Evolutionary conservation across 1,140 invertebrate species (phyloP), one percentile per base, ranked within the genome.

Genomic region (Wiebesia pumilae): DNA sequence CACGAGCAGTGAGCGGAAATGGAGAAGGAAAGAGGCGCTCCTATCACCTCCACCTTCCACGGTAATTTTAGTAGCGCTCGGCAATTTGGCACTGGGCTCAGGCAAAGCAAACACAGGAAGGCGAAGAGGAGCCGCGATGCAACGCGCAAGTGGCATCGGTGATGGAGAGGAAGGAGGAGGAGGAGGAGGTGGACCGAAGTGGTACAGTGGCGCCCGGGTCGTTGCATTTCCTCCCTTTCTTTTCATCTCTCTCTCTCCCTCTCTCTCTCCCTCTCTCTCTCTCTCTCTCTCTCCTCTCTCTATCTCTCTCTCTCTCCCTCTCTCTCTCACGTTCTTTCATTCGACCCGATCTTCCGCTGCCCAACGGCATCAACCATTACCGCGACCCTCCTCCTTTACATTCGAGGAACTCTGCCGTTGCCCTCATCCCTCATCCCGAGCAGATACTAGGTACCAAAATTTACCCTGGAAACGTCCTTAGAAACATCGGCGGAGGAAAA

Each of bases 81-180:
- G 90, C 91, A 91, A 92, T 94, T 93, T 93, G 93, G 93, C 92
- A 93, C 89, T 90, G 93, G 69, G 40, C 67, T 91, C 90, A 90
- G 90, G 83, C 88, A 88, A 89, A 91, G 89, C 88, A 90, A 90
- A 89, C 71, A 89, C 71, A 81, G 75, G 51, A 89, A 86, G 87
- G 77, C 78, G 87, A 89, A 88, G 87, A 85, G 38, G 71, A 43
- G 38, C 0, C 1, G 38, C 10, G 54, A 73, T 35, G 19, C 58
- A 58, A 81, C 78, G 80, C 73, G 79, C 58, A 84, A 40, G 83
- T 81, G 77, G 65, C 65, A 62, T 43, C 27, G 67, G 79, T 40
- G 62, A 81, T 43, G 85, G 82, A 47, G 80, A 86, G 77, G 65
- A 79, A 87, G 80, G 84, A 40, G 77, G 47, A 81, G 47, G 35